Percentiles rank a stretch among this genome's conserved stretches.
These are phyloP conservation scores for Biston betularia DNA, from an alignment of 2,888 invertebrate species.

Conservation along the genomic window DNA sequence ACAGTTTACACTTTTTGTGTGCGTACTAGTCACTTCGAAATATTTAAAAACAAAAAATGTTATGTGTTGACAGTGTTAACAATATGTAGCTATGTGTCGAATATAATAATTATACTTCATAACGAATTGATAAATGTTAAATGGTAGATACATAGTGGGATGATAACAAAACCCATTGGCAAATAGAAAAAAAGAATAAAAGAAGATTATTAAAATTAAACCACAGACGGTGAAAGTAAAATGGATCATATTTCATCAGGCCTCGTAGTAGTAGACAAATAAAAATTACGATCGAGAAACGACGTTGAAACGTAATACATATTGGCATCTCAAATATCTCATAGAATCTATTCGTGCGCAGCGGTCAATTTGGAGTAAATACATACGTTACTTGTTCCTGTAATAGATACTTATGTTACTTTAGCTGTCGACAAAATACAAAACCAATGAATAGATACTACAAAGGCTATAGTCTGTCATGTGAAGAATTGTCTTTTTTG, in stretches of 20 bases:
- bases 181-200: slow-evolving; percentile 22
- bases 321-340: slow-evolving; percentile 70
- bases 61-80: neutral
- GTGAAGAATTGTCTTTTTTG: slow-evolving; percentile 4
- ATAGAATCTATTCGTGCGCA: slow-evolving; percentile 42
- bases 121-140: too few relatives aligned
- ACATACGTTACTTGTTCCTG: slow-evolving; percentile 7
- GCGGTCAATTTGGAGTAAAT: slow-evolving; percentile 6
- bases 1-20: slow-evolving; percentile 73
- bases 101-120: too few relatives aligned
- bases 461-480: neutral
- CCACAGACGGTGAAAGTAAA: slow-evolving; percentile 61
- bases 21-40: slow-evolving; percentile 68
- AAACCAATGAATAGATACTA: neutral
- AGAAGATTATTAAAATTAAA: slow-evolving; percentile 41
- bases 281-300: slow-evolving; percentile 72
- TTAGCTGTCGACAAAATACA: neutral
- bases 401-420: slow-evolving; percentile 4
- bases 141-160: neutral
- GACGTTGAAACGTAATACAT: slow-evolving; percentile 67
- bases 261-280: slow-evolving; percentile 67
- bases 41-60: neutral
- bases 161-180: slow-evolving; percentile 20
- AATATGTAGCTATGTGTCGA: neutral
- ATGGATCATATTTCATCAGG: slow-evolving; percentile 68